Conservation (phyloP, 2,797 vertebrate species). For the Babyrousa celebensis region DNA sequence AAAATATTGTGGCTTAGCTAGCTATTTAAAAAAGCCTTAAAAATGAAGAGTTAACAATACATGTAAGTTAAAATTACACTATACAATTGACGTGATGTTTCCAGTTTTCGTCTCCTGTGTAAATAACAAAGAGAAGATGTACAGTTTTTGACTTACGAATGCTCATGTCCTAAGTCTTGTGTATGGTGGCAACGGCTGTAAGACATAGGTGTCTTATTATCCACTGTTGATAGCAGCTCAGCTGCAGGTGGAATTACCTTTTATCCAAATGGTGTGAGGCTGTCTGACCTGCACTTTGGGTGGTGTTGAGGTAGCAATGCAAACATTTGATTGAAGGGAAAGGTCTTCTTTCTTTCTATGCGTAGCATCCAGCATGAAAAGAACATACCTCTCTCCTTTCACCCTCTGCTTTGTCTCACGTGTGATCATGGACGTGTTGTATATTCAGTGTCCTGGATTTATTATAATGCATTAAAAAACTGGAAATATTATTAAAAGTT, state of each 20-base stretch:
- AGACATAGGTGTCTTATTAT: neutral
- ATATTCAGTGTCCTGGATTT: neutral
- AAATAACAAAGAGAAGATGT: neutral
- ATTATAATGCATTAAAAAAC: neutral
- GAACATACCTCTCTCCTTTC: neutral
- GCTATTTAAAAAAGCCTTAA: slow-evolving; percentile 10
- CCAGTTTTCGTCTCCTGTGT: neutral
- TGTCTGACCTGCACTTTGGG: neutral
- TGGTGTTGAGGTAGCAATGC: neutral
- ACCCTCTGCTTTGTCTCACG: neutral
- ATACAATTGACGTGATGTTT: neutral
- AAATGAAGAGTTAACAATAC: slow-evolving; percentile 37
- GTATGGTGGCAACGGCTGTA: neutral
- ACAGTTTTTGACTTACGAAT: neutral
- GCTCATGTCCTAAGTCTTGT: neutral
- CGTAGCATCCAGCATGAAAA: neutral
- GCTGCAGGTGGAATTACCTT: neutral
- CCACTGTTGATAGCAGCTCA: neutral
- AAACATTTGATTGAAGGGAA: neutral
- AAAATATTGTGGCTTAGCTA: slow-evolving; percentile 28
- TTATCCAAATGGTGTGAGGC: neutral
- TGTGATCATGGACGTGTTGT: neutral
- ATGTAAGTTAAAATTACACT: slow-evolving; percentile 34
- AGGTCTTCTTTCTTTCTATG: neutral
- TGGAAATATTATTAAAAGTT: neutral